Evolutionary conservation across 2,888 invertebrate genomes (phyloP).

Genomic region (Galerucella pusilla): DNA sequence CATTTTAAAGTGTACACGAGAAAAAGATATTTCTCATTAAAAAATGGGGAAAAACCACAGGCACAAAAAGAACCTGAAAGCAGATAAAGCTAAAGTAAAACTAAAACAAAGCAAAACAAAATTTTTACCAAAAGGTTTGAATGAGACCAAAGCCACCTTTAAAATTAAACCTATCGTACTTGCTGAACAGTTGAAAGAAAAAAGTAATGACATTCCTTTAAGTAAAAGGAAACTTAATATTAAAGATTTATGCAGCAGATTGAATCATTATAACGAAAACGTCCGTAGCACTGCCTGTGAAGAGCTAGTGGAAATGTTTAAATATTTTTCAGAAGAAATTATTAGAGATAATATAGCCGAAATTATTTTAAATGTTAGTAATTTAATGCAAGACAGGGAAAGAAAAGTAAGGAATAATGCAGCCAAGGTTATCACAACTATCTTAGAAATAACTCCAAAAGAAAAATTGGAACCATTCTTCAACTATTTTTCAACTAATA

Average conservation of each 20-base stretch:
- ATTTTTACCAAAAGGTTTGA: conserved; percentile 85
- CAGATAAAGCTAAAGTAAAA: conserved; percentile 91
- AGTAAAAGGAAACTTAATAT: conserved; percentile 77
- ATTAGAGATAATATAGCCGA: conserved; percentile 68
- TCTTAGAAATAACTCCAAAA: conserved; percentile 62
- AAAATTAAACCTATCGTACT: conserved; percentile 90
- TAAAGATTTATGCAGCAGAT: conserved; percentile 76
- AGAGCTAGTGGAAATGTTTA: conserved; percentile 71
- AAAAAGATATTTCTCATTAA: conserved; percentile 1
- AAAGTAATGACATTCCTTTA: conserved; percentile 68
- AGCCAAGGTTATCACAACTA: conserved; percentile 69
- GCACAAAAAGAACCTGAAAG: conserved; percentile 80
- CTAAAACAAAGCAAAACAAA: conserved; percentile 75
- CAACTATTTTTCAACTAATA: conserved; percentile 79
- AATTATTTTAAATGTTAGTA: conserved; percentile 76
- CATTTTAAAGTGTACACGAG: background rate
- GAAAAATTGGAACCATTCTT: conserved; percentile 78
- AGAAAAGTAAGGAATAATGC: conserved; percentile 70
- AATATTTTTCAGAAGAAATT: conserved; percentile 62
- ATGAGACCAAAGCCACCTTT: conserved; percentile 89
- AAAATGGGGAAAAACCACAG: conserved; percentile 70
- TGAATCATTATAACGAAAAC: conserved; percentile 80
- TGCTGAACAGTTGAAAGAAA: conserved; percentile 76
- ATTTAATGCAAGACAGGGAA: conserved; percentile 80
- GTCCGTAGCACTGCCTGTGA: conserved; percentile 74